phyloP scores from a whole-genome alignment of 2,113 vertebrate genomes.

The Podarcis muralis region DNA sequence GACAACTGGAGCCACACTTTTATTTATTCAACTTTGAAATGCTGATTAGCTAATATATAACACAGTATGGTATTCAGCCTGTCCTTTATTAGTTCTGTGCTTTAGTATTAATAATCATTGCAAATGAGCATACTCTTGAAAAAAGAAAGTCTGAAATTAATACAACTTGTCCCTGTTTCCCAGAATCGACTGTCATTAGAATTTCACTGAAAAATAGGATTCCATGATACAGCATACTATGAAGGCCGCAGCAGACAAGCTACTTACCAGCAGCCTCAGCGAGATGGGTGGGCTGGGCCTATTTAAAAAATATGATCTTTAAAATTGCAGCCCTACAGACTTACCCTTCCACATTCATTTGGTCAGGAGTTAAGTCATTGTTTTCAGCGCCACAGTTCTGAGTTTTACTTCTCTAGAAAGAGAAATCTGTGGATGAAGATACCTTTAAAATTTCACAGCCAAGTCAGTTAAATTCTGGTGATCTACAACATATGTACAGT shows the following conservation, averaged over 20 bases:
- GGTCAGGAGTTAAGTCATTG: constrained; percentile 17
- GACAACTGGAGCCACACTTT: constrained; percentile 54
- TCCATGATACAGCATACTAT: constrained; percentile 24
- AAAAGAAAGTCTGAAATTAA: constrained; percentile 31
- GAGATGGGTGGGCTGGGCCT: not conserved
- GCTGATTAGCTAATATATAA: constrained; percentile 51
- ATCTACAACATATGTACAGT: constrained; percentile 68
- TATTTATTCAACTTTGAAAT: constrained; percentile 62
- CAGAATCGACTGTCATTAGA: constrained; percentile 6
- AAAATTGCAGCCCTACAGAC: not conserved
- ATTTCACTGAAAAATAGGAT: constrained; percentile 35
- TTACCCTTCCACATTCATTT: constrained; percentile 15
- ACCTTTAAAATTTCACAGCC: constrained; percentile 54
- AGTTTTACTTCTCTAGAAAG: constrained; percentile 64
- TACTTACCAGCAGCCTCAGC: not conserved
- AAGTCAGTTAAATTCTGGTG: constrained; percentile 50
- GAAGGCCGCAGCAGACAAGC: not conserved
- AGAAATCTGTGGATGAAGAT: constrained; percentile 38
- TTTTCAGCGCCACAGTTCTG: constrained; percentile 46
- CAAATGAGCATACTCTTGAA: constrained; percentile 6
- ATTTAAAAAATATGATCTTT: not conserved
- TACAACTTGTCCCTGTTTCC: constrained; percentile 27
- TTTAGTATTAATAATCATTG: constrained; percentile 46
- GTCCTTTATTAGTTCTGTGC: constrained; percentile 57
- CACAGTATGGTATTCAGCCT: constrained; percentile 49